Percentiles rank a stretch among this genome's conserved stretches.
Conservation (phyloP, 2,797 vertebrate species). For the Argyrosomus regius region DNA sequence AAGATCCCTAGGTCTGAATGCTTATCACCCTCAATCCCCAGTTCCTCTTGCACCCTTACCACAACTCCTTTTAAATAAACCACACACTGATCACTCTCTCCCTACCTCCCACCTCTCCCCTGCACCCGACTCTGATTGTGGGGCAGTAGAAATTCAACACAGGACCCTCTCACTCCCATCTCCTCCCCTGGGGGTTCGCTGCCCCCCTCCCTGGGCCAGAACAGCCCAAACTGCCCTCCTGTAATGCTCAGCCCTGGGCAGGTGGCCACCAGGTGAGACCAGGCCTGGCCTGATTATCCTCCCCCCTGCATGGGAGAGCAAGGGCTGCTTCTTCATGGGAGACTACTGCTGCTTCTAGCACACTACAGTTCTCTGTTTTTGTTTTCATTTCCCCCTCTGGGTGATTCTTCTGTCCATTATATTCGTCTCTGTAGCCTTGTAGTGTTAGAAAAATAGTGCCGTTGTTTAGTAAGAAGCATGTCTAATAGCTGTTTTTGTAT, state of each 20-base stretch:
- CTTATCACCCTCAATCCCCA: conserved; percentile 30
- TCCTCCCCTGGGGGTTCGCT: conserved; percentile 88
- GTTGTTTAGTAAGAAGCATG: conserved; percentile 54
- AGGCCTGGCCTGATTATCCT: conserved; percentile 57
- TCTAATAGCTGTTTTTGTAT: conserved; percentile 17
- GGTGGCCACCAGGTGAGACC: conserved; percentile 90
- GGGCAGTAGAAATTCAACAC: conserved; percentile 90
- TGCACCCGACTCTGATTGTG: conserved; percentile 77
- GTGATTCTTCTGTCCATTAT: conserved; percentile 41
- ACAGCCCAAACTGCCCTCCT: conserved; percentile 85
- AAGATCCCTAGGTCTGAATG: conserved; percentile 47
- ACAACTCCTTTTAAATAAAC: conserved; percentile 34
- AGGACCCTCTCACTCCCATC: conserved; percentile 91
- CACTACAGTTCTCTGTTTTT: conserved; percentile 27
- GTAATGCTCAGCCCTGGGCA: conserved; percentile 91
- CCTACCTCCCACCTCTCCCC: conserved; percentile 73
- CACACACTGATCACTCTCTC: conserved; percentile 68
- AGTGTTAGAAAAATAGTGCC: conserved; percentile 12
- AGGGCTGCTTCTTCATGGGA: conserved; percentile 67
- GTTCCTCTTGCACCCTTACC: conserved; percentile 37
- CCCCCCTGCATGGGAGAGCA: conserved; percentile 59
- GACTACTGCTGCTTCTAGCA: conserved; percentile 58
- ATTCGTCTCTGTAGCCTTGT: conserved; percentile 28
- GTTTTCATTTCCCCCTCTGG: conserved; percentile 35
- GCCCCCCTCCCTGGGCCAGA: conserved; percentile 89